phyloP scores from a whole-genome alignment of 2,797 vertebrate species.

The Trachurus trachurus region DNA sequence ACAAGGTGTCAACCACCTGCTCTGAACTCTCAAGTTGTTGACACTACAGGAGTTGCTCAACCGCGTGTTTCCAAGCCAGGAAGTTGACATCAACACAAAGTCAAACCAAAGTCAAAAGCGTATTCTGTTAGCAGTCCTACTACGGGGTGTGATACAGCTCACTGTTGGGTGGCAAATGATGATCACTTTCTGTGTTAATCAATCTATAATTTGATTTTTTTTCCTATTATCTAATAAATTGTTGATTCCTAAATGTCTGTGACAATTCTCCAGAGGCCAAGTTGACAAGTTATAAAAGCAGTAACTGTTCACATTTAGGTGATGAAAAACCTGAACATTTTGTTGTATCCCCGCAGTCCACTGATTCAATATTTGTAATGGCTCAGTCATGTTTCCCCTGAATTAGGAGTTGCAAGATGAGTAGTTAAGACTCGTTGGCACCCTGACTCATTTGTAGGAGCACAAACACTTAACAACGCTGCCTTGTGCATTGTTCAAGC shows the following conservation, averaged over 20 bases:
- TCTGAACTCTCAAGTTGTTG: conserved; percentile 24
- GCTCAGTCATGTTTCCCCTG: background rate
- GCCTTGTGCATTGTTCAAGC: background rate
- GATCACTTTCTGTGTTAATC: background rate
- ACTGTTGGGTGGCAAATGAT: too few relatives aligned
- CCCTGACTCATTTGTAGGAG: conserved; percentile 1
- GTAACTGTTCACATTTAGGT: background rate
- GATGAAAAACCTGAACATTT: background rate
- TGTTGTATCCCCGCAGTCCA: background rate
- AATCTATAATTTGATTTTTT: background rate
- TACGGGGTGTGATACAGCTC: background rate
- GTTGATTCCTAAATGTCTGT: background rate
- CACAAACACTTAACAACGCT: background rate
- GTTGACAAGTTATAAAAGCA: background rate
- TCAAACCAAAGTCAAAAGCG: conserved; percentile 24
- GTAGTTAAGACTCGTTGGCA: too few relatives aligned
- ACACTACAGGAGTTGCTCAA: background rate
- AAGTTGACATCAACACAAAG: background rate
- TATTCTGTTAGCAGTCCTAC: background rate
- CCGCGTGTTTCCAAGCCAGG: conserved; percentile 28
- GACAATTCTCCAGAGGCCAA: background rate
- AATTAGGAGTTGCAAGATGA: background rate
- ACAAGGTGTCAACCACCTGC: conserved; percentile 21
- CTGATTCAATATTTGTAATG: background rate
- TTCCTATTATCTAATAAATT: background rate